These are phyloP conservation scores for Sarcophaga bullata DNA, from an alignment of 1,140 invertebrate genomes.

Conservation along the genomic window DNA sequence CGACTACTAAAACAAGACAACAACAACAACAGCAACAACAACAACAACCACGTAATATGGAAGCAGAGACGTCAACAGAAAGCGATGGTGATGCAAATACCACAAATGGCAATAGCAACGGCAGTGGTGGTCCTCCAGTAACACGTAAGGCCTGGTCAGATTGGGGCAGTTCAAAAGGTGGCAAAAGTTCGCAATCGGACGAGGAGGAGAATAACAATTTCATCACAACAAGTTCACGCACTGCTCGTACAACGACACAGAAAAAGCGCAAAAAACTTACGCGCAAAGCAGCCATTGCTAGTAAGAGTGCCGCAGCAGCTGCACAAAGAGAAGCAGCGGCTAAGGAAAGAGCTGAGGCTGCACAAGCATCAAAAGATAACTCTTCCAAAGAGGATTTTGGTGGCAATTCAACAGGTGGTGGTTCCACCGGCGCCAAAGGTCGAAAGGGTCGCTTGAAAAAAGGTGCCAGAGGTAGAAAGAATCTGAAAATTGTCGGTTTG, in stretches of 20 bases:
- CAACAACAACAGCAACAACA: constrained; percentile 20
- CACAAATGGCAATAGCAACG: constrained; percentile 42
- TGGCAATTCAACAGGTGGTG: constrained; percentile 44
- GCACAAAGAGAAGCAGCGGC: constrained; percentile 53
- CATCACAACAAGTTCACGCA: constrained; percentile 44
- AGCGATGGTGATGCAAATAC: constrained; percentile 63
- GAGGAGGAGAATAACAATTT: constrained; percentile 65
- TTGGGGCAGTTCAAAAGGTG: constrained; percentile 73
- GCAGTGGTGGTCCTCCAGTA: constrained; percentile 65
- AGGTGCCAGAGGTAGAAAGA: constrained; percentile 56
- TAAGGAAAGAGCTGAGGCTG: constrained; percentile 47
- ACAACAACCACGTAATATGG: constrained; percentile 47
- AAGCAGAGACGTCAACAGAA: constrained; percentile 65
- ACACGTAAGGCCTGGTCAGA: constrained; percentile 81
- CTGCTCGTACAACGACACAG: constrained; percentile 54
- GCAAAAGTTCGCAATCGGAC: constrained; percentile 70
- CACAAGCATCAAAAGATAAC: constrained; percentile 44
- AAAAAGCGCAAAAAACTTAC: constrained; percentile 65
- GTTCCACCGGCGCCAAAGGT: constrained; percentile 22
- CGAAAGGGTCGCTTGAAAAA: constrained; percentile 60
- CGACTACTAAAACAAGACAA: constrained; percentile 28
- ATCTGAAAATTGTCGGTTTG: constrained; percentile 77
- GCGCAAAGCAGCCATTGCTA: constrained; percentile 61
- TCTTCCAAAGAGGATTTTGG: constrained; percentile 55
- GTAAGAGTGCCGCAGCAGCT: constrained; percentile 59